phyloP scores from a whole-genome alignment of 2,888 invertebrate genomes.

The Apoda limacodes region DNA sequence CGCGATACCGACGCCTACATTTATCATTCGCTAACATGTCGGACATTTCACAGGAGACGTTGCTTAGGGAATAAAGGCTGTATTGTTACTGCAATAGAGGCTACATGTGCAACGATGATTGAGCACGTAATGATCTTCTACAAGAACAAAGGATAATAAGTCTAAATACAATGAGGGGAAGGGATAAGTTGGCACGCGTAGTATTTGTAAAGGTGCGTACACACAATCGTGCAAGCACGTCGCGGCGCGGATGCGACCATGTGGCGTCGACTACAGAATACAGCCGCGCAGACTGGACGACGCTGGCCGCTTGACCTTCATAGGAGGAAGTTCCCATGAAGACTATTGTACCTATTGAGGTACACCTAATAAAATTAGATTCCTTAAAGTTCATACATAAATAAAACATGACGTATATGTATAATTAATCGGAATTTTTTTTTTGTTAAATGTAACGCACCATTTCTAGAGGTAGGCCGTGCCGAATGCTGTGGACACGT shows the following conservation, averaged over 20 bases:
- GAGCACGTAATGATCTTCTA: slow-evolving; percentile 49
- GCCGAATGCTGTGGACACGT: too few species aligned
- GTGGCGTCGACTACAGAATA: slow-evolving; percentile 45
- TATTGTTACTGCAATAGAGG: slow-evolving; percentile 41
- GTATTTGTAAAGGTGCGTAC: slow-evolving; percentile 37
- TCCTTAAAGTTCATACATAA: background rate
- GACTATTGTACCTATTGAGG: too few species aligned
- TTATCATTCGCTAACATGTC: slow-evolving; percentile 69
- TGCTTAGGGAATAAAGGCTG: slow-evolving; percentile 44
- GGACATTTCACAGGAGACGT: slow-evolving; percentile 59
- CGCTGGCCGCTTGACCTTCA: slow-evolving; percentile 52
- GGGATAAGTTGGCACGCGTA: slow-evolving; percentile 51
- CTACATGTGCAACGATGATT: slow-evolving; percentile 35
- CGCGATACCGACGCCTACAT: slow-evolving; percentile 68
- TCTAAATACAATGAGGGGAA: slow-evolving; percentile 56
- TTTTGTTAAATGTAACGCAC: background rate
- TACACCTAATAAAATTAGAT: too few species aligned
- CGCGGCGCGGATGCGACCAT: slow-evolving; percentile 48
- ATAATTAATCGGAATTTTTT: background rate
- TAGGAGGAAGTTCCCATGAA: slow-evolving; percentile 46
- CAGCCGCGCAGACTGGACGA: slow-evolving; percentile 54
- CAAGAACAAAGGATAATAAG: slow-evolving; percentile 58
- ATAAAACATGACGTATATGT: background rate
- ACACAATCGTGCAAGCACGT: slow-evolving; percentile 42
- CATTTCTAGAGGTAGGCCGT: too few species aligned